Evolutionary conservation across 1,140 invertebrate genomes (phyloP).

Genomic region (Drosophila novamexicana): DNA sequence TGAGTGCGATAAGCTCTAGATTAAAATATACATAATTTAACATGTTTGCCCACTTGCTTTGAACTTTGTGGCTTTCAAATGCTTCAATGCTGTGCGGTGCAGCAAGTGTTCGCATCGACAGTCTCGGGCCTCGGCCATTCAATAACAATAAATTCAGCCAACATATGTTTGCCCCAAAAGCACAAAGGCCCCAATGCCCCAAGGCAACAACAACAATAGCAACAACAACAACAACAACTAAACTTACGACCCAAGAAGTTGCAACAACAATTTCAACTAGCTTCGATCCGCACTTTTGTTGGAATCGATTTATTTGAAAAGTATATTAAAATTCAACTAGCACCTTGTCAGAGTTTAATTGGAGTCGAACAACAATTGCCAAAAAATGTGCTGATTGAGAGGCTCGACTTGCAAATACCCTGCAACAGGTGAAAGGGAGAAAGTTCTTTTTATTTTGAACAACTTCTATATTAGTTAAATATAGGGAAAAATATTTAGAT

Average conservation of each 20-base stretch:
- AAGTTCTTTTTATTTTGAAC: too few species aligned
- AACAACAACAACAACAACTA: conserved; percentile 5
- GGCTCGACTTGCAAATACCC: not conserved
- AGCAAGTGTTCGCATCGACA: too few species aligned
- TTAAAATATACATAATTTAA: conserved; percentile 80
- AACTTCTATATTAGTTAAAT: too few species aligned
- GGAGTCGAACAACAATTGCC: not conserved
- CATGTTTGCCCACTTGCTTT: conserved; percentile 54
- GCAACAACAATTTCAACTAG: conserved; percentile 14
- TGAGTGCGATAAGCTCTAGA: conserved; percentile 78
- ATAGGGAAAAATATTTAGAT: too few species aligned
- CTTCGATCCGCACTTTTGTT: not conserved
- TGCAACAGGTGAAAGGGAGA: not conserved
- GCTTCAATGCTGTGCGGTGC: conserved; percentile 6
- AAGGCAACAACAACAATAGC: not conserved
- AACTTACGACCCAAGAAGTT: conserved; percentile 14
- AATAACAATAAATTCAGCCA: conserved; percentile 50
- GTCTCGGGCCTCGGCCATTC: conserved; percentile 4
- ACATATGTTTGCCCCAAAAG: conserved; percentile 42
- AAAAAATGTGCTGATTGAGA: not conserved
- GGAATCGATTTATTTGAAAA: conserved; percentile 19
- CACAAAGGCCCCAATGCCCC: conserved; percentile 20
- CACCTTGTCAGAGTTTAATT: conserved; percentile 15
- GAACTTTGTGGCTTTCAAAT: conserved; percentile 24
- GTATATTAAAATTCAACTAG: not conserved